Conservation (phyloP, 1,140 invertebrate genomes). For the Diabrotica virgifera region DNA sequence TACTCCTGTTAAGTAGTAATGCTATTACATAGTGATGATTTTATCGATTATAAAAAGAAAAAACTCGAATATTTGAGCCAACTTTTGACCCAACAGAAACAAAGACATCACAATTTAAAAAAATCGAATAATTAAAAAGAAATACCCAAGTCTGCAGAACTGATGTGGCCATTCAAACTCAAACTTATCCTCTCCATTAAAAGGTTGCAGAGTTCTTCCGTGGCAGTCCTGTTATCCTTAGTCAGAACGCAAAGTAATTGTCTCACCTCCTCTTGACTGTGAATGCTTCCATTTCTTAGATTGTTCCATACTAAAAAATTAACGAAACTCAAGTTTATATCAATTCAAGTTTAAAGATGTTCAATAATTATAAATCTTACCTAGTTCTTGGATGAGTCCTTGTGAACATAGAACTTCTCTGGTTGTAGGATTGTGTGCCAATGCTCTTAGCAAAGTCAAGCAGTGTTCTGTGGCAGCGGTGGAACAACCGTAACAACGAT, state of each 20-base stretch:
- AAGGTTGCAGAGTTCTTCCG: conserved; percentile 79
- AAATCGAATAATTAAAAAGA: conserved; percentile 50
- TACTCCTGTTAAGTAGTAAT: too few relatives aligned
- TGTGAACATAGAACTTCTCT: conserved; percentile 78
- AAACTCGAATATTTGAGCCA: too few relatives aligned
- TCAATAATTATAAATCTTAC: background rate
- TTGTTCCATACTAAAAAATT: conserved; percentile 77
- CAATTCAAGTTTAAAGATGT: too few relatives aligned
- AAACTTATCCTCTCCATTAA: conserved; percentile 79
- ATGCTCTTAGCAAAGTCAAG: conserved; percentile 85
- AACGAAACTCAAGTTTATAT: conserved; percentile 15
- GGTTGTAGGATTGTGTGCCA: conserved; percentile 79
- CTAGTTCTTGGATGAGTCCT: conserved; percentile 78
- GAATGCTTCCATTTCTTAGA: conserved; percentile 73
- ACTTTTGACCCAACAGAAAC: too few relatives aligned
- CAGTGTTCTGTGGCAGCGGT: conserved; percentile 89
- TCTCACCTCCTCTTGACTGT: conserved; percentile 82
- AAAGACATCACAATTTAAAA: too few relatives aligned
- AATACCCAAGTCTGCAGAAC: conserved; percentile 56
- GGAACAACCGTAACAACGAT: conserved; percentile 78
- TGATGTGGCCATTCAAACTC: conserved; percentile 60
- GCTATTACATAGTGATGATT: too few relatives aligned
- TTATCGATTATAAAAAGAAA: too few relatives aligned
- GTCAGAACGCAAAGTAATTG: conserved; percentile 88
- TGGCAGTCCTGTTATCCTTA: conserved; percentile 82